Evolutionary conservation across 2,797 vertebrate species (phyloP).

Genomic region (Urocyon cinereoargenteus): DNA sequence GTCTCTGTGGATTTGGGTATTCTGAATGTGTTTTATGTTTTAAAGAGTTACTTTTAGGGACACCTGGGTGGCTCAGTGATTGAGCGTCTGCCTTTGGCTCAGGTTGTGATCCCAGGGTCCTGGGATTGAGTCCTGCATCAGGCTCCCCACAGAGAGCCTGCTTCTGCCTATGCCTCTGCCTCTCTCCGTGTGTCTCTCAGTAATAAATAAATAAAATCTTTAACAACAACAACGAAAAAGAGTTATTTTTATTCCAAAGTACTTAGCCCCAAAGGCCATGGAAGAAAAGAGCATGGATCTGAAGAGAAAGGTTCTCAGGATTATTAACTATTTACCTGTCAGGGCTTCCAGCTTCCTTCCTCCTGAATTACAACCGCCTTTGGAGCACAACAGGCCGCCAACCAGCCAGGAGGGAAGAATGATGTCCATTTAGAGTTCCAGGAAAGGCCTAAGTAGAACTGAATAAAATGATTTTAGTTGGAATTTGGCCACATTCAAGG

Average conservation of each 20-base stretch:
- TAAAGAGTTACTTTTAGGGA: slow-evolving; percentile 20
- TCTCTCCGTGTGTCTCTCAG: too few relatives aligned
- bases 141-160: too few relatives aligned
- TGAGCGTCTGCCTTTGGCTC: too few relatives aligned
- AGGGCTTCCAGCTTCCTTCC: slow-evolving; percentile 17
- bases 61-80: too few relatives aligned
- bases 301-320: background rate
- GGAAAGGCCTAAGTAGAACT: slow-evolving; percentile 19
- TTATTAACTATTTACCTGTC: slow-evolving; percentile 46
- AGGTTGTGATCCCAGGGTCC: too few relatives aligned
- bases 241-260: slow-evolving; percentile 47
- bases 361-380: slow-evolving; percentile 20
- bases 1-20: background rate
- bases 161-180: too few relatives aligned
- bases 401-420: slow-evolving; percentile 50
- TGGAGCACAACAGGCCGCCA: background rate
- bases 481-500: slow-evolving; percentile 71
- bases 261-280: background rate
- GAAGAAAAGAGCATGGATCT: background rate
- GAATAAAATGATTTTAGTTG: slow-evolving; percentile 72
- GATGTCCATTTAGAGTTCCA: slow-evolving; percentile 73
- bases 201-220: too few relatives aligned
- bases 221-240: background rate
- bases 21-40: slow-evolving; percentile 55
- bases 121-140: too few relatives aligned